Evolutionary conservation across 2,797 vertebrate species (phyloP), one percentile per base, ranked within the genome.

Genomic region (Euphonia xanthogaster): DNA sequence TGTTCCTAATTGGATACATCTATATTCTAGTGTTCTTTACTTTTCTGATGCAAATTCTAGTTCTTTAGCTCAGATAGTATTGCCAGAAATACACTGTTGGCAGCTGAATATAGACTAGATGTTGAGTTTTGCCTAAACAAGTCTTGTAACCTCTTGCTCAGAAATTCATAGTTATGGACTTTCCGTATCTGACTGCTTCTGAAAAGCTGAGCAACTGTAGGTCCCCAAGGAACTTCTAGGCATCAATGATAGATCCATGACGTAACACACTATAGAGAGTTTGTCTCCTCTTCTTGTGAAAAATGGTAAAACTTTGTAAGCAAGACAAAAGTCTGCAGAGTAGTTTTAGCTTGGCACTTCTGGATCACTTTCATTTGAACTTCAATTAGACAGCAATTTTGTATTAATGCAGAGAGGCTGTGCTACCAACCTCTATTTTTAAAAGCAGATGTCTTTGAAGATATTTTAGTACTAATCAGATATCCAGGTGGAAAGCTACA

Each of bases 391-490:
- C 28, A 60, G 21, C 70, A 25, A 57, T 77, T 85, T 78, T 48
- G 22, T 93, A 39, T 93, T 86, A 76, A 60, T 0, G 0, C 37
- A 45, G 37, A 53, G 51, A 67, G 21, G 23, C 54, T 86, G 15
- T 70, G 70, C 66, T 90, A 86, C 53, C 67, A 71, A 30, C 12
- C 82, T 92, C 70, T 88, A 5, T 76, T 88, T 96, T 93, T 95
- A 73, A 96, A 86, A 81, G 35, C 53, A 78, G 58, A n/a, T 88
- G 33, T 55, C 89, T 95, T 73, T 79, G 71, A 90, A 92, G 77
- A 31, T 93, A 90, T 76, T 94, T 92, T 62, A 50, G 63, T 66
- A 40, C 51, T 83, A 65, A 93, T 90, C 67, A 84, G 51, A 54
- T 55, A 75, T 57, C 70, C 62, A 75, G 60, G 62, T 95, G 86